Evolutionary conservation across 2,888 invertebrate species (phyloP).

Genomic region (Melieria picta): DNA sequence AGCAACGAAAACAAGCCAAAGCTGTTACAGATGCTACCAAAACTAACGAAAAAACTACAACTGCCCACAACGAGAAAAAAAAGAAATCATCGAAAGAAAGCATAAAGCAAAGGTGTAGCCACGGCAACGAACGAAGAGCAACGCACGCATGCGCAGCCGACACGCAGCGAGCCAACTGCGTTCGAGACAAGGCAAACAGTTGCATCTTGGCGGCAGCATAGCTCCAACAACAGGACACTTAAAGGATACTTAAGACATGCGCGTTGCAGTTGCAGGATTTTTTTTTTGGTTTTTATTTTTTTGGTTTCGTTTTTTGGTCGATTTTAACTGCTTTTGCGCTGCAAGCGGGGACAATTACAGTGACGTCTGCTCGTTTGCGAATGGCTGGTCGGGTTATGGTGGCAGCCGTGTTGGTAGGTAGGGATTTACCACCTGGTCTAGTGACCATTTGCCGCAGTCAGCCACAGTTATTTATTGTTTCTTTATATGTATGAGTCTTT

Average conservation of each 20-base stretch:
- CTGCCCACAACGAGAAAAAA: not conserved
- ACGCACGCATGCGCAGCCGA: not conserved
- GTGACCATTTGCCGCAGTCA: constrained; percentile 11
- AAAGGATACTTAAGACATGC: constrained; percentile 4
- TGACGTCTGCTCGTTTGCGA: not conserved
- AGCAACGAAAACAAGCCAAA: no score
- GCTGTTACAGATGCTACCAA: no score
- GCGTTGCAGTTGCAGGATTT: constrained; percentile 1
- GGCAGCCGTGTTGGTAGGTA: no score
- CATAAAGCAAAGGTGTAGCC: not conserved
- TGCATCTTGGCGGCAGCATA: not conserved
- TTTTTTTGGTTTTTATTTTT: not conserved
- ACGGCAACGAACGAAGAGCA: not conserved
- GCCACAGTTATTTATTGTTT: no score
- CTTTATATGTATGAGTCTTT: no score
- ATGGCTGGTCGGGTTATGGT: no score
- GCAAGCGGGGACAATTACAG: not conserved
- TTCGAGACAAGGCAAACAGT: not conserved
- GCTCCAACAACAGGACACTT: not conserved
- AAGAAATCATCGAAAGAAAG: not conserved
- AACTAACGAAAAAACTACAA: not conserved
- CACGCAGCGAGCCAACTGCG: not conserved
- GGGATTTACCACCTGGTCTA: constrained; percentile 15
- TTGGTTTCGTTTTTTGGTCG: not conserved
- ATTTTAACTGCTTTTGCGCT: not conserved